Evolutionary conservation across 2,113 vertebrate species (phyloP).

Genomic region (Pitta sordida): DNA sequence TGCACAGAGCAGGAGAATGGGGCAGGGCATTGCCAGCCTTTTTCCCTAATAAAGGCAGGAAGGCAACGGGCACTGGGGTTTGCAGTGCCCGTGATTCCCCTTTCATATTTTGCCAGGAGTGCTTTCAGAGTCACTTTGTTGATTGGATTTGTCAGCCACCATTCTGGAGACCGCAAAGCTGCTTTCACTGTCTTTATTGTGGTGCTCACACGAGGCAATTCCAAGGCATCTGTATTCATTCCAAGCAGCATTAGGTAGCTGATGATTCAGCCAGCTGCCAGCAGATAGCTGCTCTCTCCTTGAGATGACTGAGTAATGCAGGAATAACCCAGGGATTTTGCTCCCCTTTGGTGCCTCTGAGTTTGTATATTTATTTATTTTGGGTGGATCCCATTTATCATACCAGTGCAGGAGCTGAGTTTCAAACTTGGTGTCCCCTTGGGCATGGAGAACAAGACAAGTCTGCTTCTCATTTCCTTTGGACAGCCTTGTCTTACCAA

Average conservation of each 20-base stretch:
- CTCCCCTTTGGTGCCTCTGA: neutral
- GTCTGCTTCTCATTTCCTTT: conserved; percentile 5
- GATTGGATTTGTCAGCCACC: conserved; percentile 58
- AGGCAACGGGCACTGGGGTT: fast-evolving
- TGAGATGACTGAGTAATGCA: neutral
- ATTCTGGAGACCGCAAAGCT: conserved; percentile 28
- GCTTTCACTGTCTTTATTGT: conserved; percentile 20
- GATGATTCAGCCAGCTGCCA: conserved; percentile 38
- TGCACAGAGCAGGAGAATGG: neutral
- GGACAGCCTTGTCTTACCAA: neutral
- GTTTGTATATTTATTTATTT: conserved; percentile 46
- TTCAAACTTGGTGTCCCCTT: neutral
- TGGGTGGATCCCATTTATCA: conserved; percentile 36
- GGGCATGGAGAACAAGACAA: neutral
- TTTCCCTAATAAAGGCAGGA: neutral
- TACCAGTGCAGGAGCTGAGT: neutral
- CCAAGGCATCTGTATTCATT: conserved; percentile 64
- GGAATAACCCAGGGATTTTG: conserved; percentile 27
- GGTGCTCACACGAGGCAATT: conserved; percentile 2
- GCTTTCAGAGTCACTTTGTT: conserved; percentile 29
- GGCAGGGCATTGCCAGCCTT: neutral
- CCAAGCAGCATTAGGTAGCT: conserved; percentile 60
- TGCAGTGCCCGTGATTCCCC: neutral
- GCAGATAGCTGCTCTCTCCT: conserved; percentile 47
- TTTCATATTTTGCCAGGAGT: conserved; percentile 41